Conservation (phyloP, 2,888 invertebrate genomes). For the Rhagophthalmus giganteus region DNA sequence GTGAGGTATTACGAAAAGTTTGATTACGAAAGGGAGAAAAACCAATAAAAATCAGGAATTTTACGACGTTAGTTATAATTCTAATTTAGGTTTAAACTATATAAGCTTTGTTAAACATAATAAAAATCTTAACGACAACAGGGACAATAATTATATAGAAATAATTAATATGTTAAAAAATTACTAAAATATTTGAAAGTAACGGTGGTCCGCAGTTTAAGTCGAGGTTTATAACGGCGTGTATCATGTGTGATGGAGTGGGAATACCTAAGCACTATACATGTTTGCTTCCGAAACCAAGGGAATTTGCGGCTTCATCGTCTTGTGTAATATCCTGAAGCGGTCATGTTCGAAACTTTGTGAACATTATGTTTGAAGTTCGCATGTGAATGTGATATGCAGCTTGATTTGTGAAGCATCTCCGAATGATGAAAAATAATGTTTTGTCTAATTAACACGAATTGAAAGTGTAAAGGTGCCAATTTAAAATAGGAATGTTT, state of each 20-base stretch:
- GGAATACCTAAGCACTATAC: constrained; percentile 15
- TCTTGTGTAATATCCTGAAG: constrained; percentile 25
- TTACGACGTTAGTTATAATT: too few relatives aligned
- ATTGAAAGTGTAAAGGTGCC: background rate
- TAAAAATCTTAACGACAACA: too few relatives aligned
- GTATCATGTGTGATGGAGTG: constrained; percentile 3
- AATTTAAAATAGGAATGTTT: too few relatives aligned
- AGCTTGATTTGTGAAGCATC: background rate
- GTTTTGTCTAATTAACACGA: background rate
- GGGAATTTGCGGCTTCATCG: constrained; percentile 29
- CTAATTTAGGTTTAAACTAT: too few relatives aligned
- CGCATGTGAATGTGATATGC: background rate
- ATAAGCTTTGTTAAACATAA: too few relatives aligned
- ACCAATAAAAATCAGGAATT: too few relatives aligned
- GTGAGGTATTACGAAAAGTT: too few relatives aligned
- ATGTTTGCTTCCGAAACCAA: constrained; percentile 26
- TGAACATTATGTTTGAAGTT: background rate
- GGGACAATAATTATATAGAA: too few relatives aligned
- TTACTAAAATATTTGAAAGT: background rate
- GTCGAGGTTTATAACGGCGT: background rate
- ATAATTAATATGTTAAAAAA: background rate
- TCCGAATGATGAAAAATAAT: background rate
- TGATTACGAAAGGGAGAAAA: too few relatives aligned
- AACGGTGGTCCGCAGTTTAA: background rate
- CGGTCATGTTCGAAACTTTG: constrained; percentile 22